Base-by-base conservation (phyloP, 2,113 vertebrate species). In the Perognathus longimembris region DNA sequence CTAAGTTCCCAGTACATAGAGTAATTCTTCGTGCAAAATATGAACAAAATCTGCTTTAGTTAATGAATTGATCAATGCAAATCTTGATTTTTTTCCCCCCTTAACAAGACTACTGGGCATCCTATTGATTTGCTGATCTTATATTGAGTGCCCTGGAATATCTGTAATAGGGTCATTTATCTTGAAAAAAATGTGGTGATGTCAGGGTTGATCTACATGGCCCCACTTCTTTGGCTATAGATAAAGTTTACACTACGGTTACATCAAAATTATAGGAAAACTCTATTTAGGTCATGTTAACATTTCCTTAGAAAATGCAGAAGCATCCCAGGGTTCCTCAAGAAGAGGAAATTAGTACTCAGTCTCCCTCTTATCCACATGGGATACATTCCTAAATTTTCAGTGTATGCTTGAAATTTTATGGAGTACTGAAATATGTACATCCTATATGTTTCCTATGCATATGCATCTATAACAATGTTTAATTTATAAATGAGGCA, bases 221-320 rank as follows among this genome's bases (percentile, higher is more conserved):
- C 42, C 38, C 30, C 74, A n/a, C 6, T 82, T 15, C 63, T 73
- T 70, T 71, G n/a, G 36, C 32, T 76, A 67, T 40, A 87, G 6
- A 50, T 75, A 80, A 0, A 8, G 32, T 21, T 76, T 83, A 50
- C 24, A 42, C 34, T 54, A 22, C 82, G 73, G 57, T 63, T 67
- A 93, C 81, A 6, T 34, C 30, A 74, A 90, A 94, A 75, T 57
- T 69, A 67, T n/a, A 8, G 79, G 30, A 70, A 86, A 81, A 79
- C 5, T 34, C 38, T 36, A 79, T 42, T 70, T 40, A 73, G 30
- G 34, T n/a, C 59, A 69, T 85, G 36, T 64, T 88, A 14, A 15
- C 11, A 0, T 84, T 73, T 45, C 26, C 45, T 83, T 81, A 34
- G 67, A 73, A 86, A 81, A 42, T 40, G 1, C 34, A 30, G 30